Evolutionary conservation across 1,140 invertebrate genomes (phyloP), one percentile per base, ranked within the genome.

Genomic region (Latrodectus geometricus): DNA sequence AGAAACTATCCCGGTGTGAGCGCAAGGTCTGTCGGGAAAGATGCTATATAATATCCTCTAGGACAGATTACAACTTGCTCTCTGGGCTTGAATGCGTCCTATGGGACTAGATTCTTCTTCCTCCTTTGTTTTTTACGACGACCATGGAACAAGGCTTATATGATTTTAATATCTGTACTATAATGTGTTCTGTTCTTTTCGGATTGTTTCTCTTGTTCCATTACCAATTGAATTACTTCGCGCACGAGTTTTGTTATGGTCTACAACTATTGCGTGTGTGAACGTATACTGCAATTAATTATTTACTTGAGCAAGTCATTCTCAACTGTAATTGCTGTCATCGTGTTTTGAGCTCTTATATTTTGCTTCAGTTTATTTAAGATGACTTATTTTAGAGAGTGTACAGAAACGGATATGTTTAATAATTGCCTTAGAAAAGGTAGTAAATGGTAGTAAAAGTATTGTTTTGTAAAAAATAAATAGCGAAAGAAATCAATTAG

Each of bases 61-160:
- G 82, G 82, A 84, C 82, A 84, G 72, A 75, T 84, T 84, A 76
- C 82, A 76, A 70, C 73, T 84, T 76, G 82, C 69, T 81, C 79
- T 70, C 69, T 76, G 50, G 56, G 73, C 49, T 61, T 54, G 56
- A 84, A 84, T 84, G 82, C 52, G n/a, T 49, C 82, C 73, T 61
- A 48, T n/a, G 50, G 82, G 20, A 75, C 15, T 76, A 68, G 52
- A 68, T 84, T 50, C 65, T 20, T n/a, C 72, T 74, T 69, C 68
- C 48, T 76, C 65, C 65, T 76, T 76, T 76, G 23, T 68, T 76
- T 61, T 76, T 84, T 76, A 76, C 73, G 61, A 76, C 54, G 54
- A 68, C 35, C 11, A 50, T 35, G 68, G 49, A 61, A 61, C 12
- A 83, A 61, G 72, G n/a, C 72, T 83, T 83, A 76, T 84, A 76